Percentiles rank a stretch among this genome's conserved stretches.
These are phyloP conservation scores for Pararge aegeria DNA, from an alignment of 1,140 invertebrate species.

Conservation along the genomic window DNA sequence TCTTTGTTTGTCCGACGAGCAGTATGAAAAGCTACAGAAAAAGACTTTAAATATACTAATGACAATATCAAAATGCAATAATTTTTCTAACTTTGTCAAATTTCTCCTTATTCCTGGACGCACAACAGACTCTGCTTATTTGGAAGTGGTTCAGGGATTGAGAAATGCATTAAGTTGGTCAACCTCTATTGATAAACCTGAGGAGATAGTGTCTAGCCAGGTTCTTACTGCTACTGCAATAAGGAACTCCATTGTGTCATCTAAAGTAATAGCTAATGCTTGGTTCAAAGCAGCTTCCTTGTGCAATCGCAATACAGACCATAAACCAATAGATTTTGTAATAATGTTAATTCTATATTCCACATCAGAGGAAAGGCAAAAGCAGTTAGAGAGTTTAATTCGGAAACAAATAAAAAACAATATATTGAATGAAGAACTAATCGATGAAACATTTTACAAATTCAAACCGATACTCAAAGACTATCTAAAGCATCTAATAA, in stretches of 20 bases:
- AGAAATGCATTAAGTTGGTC: conserved; percentile 67
- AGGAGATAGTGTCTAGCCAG: conserved; percentile 70
- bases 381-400: conserved; percentile 60
- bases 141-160: conserved; percentile 57
- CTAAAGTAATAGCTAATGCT: conserved; percentile 59
- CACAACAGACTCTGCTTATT: conserved; percentile 44
- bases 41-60: conserved; percentile 64
- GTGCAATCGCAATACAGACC: conserved; percentile 55
- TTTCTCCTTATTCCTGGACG: conserved; percentile 60
- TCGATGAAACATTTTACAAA: conserved; percentile 63
- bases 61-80: conserved; percentile 52
- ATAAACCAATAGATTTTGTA: conserved; percentile 72
- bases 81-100: conserved; percentile 72
- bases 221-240: conserved; percentile 68
- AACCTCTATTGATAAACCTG: conserved; percentile 34
- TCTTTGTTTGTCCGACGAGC: conserved; percentile 62
- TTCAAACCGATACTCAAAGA: conserved; percentile 68
- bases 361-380: conserved; percentile 63
- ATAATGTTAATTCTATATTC: conserved; percentile 67
- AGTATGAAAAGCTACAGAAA: conserved; percentile 61
- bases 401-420: conserved; percentile 67
- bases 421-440: conserved; percentile 56
- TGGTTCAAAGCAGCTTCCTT: conserved; percentile 68
- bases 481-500: conserved; percentile 59
- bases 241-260: conserved; percentile 65